A percentile compares a stretch with the other conserved stretches of the same genome.
These are phyloP conservation scores for Philereme transversata DNA, from an alignment of 2,888 invertebrate species.

Conservation along the genomic window DNA sequence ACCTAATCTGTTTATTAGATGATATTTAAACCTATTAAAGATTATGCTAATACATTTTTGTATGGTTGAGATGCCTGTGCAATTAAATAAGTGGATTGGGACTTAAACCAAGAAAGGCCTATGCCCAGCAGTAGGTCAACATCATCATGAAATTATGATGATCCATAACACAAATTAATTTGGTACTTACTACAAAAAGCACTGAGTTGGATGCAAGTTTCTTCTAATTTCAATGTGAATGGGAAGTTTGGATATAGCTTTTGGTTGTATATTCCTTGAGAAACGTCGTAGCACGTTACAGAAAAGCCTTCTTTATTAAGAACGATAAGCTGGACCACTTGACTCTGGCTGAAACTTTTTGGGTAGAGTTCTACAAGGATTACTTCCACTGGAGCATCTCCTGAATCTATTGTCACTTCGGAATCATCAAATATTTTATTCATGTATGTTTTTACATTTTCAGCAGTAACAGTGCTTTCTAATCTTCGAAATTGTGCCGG, in stretches of 20 bases:
- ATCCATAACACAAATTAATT: no score
- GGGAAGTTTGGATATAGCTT: constrained; percentile 76
- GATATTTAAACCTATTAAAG: no score
- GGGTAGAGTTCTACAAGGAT: constrained; percentile 66
- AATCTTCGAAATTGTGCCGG: constrained; percentile 40
- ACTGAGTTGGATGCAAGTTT: constrained; percentile 65
- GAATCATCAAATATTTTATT: constrained; percentile 36
- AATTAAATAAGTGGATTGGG: no score
- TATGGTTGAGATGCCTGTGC: no score
- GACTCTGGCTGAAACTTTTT: constrained; percentile 58
- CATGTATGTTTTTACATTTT: constrained; percentile 39
- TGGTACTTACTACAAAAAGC: constrained; percentile 61
- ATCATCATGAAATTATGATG: no score
- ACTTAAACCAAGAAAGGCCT: no score
- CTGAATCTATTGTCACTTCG: constrained; percentile 31
- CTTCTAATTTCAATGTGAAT: constrained; percentile 70
- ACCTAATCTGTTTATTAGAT: no score
- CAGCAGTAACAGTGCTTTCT: constrained; percentile 29
- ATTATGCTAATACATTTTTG: no score
- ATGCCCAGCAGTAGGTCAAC: no score
- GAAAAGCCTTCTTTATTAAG: constrained; percentile 63
- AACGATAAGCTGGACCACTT: constrained; percentile 64
- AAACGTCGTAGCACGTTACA: constrained; percentile 77
- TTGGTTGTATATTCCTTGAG: constrained; percentile 57
- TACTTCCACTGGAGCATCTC: constrained; percentile 46